These are phyloP conservation scores for Perizoma flavofasciatum DNA, from an alignment of 2,888 invertebrate species.

Conservation along the genomic window DNA sequence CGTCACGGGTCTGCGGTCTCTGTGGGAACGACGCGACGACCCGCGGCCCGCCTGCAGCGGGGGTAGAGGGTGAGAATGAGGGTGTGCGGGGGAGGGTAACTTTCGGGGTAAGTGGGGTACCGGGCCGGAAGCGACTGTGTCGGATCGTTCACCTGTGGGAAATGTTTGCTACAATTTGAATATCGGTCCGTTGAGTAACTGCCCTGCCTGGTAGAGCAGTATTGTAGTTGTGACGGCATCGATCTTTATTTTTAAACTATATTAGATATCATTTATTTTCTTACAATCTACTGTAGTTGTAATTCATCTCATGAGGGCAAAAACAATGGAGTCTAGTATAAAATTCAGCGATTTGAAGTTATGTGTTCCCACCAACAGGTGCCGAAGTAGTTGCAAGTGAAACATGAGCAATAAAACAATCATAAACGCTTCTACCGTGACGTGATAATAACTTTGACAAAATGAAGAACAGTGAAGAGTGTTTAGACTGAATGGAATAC, in stretches of 20 bases:
- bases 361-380: constrained; percentile 54
- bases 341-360: constrained; percentile 43
- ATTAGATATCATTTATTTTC: background rate
- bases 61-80: constrained; percentile 45
- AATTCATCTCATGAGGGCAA: constrained; percentile 34
- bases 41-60: constrained; percentile 43
- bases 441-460: constrained; percentile 68
- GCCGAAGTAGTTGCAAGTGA: constrained; percentile 47
- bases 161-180: constrained; percentile 66
- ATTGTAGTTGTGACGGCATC: background rate
- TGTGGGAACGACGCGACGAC: constrained; percentile 71
- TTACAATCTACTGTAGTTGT: constrained; percentile 5
- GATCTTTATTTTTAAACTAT: background rate
- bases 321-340: constrained; percentile 9
- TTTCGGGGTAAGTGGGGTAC: constrained; percentile 67
- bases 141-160: constrained; percentile 80
- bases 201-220: constrained; percentile 19
- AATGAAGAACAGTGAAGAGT: constrained; percentile 83
- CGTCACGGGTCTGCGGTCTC: constrained; percentile 67
- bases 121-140: constrained; percentile 75
- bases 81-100: constrained; percentile 46
- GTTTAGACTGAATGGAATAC: constrained; percentile 68
- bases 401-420: constrained; percentile 55
- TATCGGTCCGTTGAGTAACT: constrained; percentile 49
- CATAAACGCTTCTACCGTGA: constrained; percentile 64